Conservation (phyloP, 2,797 vertebrate species). For the Lerista edwardsae region DNA sequence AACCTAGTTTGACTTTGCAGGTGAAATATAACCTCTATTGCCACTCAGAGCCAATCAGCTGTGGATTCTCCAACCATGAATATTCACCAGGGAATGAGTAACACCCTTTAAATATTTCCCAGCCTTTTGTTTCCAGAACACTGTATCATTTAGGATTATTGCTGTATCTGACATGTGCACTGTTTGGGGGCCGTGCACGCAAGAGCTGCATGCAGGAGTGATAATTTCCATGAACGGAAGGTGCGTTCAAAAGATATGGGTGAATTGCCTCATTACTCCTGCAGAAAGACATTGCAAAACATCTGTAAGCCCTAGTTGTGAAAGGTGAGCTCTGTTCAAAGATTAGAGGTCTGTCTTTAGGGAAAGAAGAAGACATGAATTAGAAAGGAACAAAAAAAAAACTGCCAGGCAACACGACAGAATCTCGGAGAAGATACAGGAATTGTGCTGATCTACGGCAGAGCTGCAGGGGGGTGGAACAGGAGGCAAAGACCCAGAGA, state of each 20-base stretch:
- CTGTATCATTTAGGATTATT: conserved; percentile 30
- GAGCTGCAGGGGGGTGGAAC: neutral
- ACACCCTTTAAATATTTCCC: conserved; percentile 11
- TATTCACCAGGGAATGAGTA: conserved; percentile 33
- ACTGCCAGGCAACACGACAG: neutral
- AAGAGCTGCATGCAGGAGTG: neutral
- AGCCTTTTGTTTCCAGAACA: conserved; percentile 8
- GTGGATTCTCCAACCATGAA: conserved; percentile 9
- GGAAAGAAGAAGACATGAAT: neutral
- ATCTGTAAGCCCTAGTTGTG: conserved; percentile 15
- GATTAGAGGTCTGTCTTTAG: neutral
- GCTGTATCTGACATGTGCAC: neutral
- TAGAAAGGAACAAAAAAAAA: conserved; percentile 12
- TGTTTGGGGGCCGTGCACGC: neutral
- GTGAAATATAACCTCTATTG: conserved; percentile 23
- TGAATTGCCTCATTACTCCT: conserved; percentile 22
- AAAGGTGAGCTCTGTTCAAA: neutral
- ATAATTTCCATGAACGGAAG: conserved; percentile 31
- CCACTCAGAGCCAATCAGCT: conserved; percentile 10
- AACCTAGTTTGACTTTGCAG: conserved; percentile 13
- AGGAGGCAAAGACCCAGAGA: neutral
- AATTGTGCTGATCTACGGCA: neutral
- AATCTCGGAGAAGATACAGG: neutral
- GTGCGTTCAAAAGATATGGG: conserved; percentile 29
- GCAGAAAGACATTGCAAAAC: neutral